Conservation (phyloP, 2,888 invertebrate species). For the Athetis lepigone region DNA sequence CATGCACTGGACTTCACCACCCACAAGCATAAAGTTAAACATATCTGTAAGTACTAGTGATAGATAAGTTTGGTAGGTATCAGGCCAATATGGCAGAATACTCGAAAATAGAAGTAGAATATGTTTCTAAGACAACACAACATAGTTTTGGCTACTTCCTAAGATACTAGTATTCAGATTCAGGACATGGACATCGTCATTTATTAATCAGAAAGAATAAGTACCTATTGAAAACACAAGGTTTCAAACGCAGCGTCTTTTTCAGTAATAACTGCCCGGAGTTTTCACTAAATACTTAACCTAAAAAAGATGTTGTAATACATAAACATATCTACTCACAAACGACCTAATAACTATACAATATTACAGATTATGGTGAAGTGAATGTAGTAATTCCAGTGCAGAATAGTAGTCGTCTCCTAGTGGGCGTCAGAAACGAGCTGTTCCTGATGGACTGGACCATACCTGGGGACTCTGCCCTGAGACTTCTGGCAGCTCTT, state of each 20-base stretch:
- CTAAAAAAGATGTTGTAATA: too few relatives aligned
- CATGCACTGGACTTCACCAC: conserved; percentile 80
- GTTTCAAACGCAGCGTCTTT: too few relatives aligned
- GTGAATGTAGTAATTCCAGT: conserved; percentile 82
- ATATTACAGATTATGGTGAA: conserved; percentile 74
- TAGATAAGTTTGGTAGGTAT: neutral
- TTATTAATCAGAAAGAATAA: too few relatives aligned
- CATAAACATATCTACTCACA: too few relatives aligned
- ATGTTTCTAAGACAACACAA: too few relatives aligned
- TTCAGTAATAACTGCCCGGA: too few relatives aligned
- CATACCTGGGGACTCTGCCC: conserved; percentile 60
- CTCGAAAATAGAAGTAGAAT: too few relatives aligned
- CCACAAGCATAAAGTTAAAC: conserved; percentile 68
- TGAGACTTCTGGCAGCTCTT: conserved; percentile 60
- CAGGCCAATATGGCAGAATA: neutral
- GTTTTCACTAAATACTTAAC: too few relatives aligned
- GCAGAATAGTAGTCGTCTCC: conserved; percentile 71
- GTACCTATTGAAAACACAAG: too few relatives aligned
- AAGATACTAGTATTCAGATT: too few relatives aligned
- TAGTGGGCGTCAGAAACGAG: conserved; percentile 74
- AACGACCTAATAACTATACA: neutral
- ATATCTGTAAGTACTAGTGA: conserved; percentile 54
- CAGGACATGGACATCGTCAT: too few relatives aligned
- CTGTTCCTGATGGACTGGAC: conserved; percentile 81
- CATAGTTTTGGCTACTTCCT: too few relatives aligned